Evolutionary conservation across 2,888 invertebrate genomes (phyloP).

Genomic region (Calameuta filiformis): DNA sequence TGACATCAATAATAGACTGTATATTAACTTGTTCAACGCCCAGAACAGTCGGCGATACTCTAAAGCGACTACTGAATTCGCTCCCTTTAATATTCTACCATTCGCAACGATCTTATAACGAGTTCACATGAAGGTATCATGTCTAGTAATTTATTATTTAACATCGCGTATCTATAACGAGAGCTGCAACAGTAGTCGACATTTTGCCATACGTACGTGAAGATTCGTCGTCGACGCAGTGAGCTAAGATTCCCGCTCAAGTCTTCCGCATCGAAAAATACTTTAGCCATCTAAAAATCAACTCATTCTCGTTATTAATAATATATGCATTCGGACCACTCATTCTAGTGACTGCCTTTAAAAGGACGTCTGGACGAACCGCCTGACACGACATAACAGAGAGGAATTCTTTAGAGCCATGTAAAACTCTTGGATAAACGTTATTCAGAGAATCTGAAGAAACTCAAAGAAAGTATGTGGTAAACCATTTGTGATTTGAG

Average conservation of each 20-base stretch:
- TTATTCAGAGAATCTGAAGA: not conserved
- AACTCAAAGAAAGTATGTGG: not conserved
- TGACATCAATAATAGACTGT: slow-evolving; percentile 8
- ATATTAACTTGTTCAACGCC: slow-evolving; percentile 48
- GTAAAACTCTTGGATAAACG: not conserved
- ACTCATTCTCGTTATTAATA: slow-evolving; percentile 65
- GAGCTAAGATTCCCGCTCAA: slow-evolving; percentile 61
- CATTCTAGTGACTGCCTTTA: slow-evolving; percentile 45
- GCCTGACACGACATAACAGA: not conserved
- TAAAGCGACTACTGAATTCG: slow-evolving; percentile 61
- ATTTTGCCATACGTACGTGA: slow-evolving; percentile 64
- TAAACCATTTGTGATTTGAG: not conserved
- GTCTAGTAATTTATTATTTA: not conserved
- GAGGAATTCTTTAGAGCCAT: not conserved
- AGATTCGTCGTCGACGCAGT: slow-evolving; percentile 51
- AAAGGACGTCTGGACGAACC: not conserved
- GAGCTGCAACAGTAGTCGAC: slow-evolving; percentile 60
- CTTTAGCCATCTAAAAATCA: slow-evolving; percentile 66
- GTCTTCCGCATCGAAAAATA: slow-evolving; percentile 63
- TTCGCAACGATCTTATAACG: not conserved
- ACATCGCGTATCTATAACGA: slow-evolving; percentile 20
- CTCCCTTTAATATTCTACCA: slow-evolving; percentile 33
- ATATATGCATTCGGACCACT: slow-evolving; percentile 63
- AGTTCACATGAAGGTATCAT: not conserved
- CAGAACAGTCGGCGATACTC: slow-evolving; percentile 51